Percentiles rank a stretch among this genome's conserved stretches.
Conservation (phyloP, 1,140 invertebrate species). For the Aricia agestis region DNA sequence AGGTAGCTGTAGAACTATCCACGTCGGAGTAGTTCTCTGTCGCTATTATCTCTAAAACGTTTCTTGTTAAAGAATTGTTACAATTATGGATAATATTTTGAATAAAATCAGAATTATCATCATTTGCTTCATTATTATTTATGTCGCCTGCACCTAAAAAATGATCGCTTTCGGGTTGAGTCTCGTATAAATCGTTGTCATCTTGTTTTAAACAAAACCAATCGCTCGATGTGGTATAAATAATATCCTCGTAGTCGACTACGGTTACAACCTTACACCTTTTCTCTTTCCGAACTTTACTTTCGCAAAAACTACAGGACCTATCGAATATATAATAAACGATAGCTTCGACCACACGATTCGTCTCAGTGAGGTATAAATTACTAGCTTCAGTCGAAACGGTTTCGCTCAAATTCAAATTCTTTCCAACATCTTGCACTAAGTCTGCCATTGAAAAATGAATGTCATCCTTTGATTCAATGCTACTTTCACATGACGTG, state of each 20-base stretch:
- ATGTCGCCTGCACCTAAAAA: not conserved
- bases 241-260: slow-evolving; percentile 61
- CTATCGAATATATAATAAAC: slow-evolving; percentile 54
- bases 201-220: slow-evolving; percentile 31
- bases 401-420: slow-evolving; percentile 39
- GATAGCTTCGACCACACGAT: slow-evolving; percentile 49
- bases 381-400: slow-evolving; percentile 44
- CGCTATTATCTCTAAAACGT: not conserved
- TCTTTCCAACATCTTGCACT: slow-evolving; percentile 46
- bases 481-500: not conserved
- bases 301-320: slow-evolving; percentile 36
- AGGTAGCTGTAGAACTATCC: not conserved
- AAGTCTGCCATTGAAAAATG: slow-evolving; percentile 57
- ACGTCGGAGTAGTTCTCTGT: not conserved
- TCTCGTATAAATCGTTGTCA: not conserved
- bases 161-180: not conserved
- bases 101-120: not conserved
- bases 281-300: slow-evolving; percentile 32
- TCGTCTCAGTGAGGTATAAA: slow-evolving; percentile 29
- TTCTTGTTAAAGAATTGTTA: not conserved
- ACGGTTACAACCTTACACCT: slow-evolving; percentile 51
- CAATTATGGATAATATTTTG: not conserved
- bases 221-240: slow-evolving; percentile 45
- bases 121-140: not conserved
- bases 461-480: slow-evolving; percentile 21